Base-by-base conservation (phyloP, 2,888 invertebrate genomes). In the Ophion slaviceki region DNA sequence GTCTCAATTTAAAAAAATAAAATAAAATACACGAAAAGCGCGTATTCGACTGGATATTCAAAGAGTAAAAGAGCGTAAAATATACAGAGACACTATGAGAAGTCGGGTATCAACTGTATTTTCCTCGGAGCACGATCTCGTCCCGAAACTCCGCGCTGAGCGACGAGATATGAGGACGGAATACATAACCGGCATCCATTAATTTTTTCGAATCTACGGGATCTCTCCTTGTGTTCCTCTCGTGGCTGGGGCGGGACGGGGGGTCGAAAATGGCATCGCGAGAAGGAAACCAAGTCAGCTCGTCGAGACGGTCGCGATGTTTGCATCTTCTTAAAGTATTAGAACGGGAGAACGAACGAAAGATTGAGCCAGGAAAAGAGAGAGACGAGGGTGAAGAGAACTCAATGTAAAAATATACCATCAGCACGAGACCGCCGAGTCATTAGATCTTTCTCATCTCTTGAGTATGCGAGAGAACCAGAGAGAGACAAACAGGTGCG, bases 171-270 rank as follows among this genome's bases (percentile, higher is more conserved):
- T 32, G 32, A 59, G 40, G 24, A 20, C 14, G 45, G 68, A 68
- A 68, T 45, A 68, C 45, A 45, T 45, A 64, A 11, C 53, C n/a
- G 64, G 45, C 45, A 45, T 87, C 86, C 91, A 90, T 91, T 90
- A 90, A 90, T 91, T 88, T 88, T 76, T 82, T 88, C 87, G 89
- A 90, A 90, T 90, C 87, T 85, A 82, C 72, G 45, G 62, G 83
- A 67, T 32, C 32, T 32, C 32, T 32, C 32, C 32, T 32, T 4
- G 32, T 32, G 4, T 2, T 74, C 64, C 47, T n/a, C 36, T 61
- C 45, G n/a, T 2, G 78, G 78, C 11, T 4, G 32, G 32, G 32
- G 32, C 32, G 32, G 32, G 2, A 32, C 32, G 53, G 72, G 59
- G 40, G 40, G 59, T 36, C 24, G 24, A 72, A 80, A 72, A 80